Conservation (phyloP, 2,888 invertebrate genomes). For the Tipula lateralis region DNA sequence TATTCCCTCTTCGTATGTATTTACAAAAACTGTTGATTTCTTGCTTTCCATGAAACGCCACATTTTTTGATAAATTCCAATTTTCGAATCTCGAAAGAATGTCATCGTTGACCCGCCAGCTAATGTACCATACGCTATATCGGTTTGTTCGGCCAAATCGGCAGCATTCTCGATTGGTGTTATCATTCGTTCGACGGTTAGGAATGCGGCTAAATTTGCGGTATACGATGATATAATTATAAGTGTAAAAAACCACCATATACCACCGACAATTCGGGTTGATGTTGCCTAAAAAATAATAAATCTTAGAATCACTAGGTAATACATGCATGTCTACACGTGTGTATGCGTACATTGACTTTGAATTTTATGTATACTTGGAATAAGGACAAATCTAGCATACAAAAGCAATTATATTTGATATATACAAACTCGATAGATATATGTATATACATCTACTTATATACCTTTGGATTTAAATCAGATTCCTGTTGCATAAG, state of each 20-base stretch:
- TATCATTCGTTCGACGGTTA: conserved; percentile 94
- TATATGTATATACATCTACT: not conserved
- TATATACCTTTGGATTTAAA: conserved; percentile 76
- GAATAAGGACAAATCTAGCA: not conserved
- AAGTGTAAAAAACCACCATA: conserved; percentile 99
- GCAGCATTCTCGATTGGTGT: conserved; percentile 94
- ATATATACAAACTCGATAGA: too few species aligned
- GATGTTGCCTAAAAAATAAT: conserved; percentile 66
- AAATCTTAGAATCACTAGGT: conserved; percentile 30
- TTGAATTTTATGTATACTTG: conserved; percentile 11
- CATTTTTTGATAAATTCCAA: conserved; percentile 89
- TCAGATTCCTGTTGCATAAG: conserved; percentile 91
- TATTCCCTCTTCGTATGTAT: conserved; percentile 88
- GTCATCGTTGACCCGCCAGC: conserved; percentile 95
- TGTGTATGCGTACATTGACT: not conserved
- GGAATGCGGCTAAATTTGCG: conserved; percentile 88
- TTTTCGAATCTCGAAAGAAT: conserved; percentile 91
- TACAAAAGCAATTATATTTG: not conserved
- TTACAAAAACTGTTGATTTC: conserved; percentile 77
- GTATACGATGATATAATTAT: conserved; percentile 98
- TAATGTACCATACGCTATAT: conserved; percentile 89
- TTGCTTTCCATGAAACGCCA: conserved; percentile 89
- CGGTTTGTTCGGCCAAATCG: conserved; percentile 89
- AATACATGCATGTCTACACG: not conserved
- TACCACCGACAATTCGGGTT: conserved; percentile 91